Evolutionary conservation across 2,113 vertebrate species (phyloP), one percentile per base, ranked within the genome.

Genomic region (Microtus oregoni): DNA sequence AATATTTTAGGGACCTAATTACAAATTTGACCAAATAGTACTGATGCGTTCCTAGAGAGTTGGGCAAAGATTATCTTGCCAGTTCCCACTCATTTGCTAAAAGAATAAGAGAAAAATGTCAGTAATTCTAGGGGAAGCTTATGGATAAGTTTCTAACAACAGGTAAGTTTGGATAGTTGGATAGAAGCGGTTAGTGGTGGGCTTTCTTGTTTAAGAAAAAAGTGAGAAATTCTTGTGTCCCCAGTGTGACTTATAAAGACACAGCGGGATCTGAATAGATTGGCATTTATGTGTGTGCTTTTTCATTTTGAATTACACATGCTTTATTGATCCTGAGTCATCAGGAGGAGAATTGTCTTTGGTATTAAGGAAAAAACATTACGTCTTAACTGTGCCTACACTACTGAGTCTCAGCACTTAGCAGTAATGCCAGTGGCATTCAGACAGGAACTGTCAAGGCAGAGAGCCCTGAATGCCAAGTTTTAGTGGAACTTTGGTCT

Each of bases 21-120:
- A 44, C 81, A 95, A 91, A 81, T 87, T 88, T 89, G 85, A 83
- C 47, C 77, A 92, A 92, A 91, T 77, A 61, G 41, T 89, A 52
- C 68, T 19, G 32, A 20, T 85, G 61, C 92, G 92, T 94, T 83
- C 38, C 20, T 94, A 96, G 91, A 63, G 63, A 97, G 78, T 73
- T 92, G 35, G 26, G 44, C 52, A 96, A 96, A 97, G 94, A 92
- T 96, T 91, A 98, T 55, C 73, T 92, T 97, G 97, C 90, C 95
- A 70, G 26, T 96, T 95, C 41, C 4, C 96, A 96, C 67, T 50
- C 24, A 10, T 96, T 96, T 94, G 35, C 1, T 0, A 7, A 89
- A 67, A 75, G 19, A 17, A 61, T 96, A 76, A 92, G 93, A 85
- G 47, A 78, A 89, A 97, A 97, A 98, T 96, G 97, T 10, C 30